Percentiles rank a stretch among this genome's conserved stretches.
phyloP scores from a whole-genome alignment of 2,888 invertebrate species.

The Melikaiella ostensackeni region DNA sequence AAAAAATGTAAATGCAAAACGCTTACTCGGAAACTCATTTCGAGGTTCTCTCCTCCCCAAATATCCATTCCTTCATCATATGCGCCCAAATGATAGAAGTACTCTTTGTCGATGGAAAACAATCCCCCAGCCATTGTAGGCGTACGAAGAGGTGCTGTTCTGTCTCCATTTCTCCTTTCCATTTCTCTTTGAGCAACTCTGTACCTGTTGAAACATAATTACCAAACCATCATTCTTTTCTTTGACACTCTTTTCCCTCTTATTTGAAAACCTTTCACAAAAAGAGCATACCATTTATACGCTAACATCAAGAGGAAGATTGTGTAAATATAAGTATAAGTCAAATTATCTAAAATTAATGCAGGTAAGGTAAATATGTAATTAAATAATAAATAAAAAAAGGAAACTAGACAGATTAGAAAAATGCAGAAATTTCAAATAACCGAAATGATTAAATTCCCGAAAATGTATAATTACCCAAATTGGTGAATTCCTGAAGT shows the following conservation, averaged over 20 bases:
- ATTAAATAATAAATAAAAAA: background rate
- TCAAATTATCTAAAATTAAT: background rate
- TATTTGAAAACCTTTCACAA: background rate
- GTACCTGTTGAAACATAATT: conserved; percentile 83
- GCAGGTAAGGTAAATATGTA: background rate
- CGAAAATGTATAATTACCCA: too few relatives aligned
- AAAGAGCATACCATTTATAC: background rate
- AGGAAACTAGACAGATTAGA: too few relatives aligned
- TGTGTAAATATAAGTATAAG: background rate
- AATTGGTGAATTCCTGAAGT: too few relatives aligned
- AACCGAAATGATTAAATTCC: too few relatives aligned
- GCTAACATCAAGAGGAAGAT: background rate
- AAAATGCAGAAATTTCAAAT: too few relatives aligned
- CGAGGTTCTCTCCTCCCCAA: conserved; percentile 98
- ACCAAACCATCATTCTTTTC: background rate
- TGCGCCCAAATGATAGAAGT: conserved; percentile 98
- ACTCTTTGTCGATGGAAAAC: conserved; percentile 95
- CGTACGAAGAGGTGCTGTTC: conserved; percentile 94
- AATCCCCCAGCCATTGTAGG: conserved; percentile 99
- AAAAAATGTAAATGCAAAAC: conserved; percentile 26
- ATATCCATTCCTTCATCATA: conserved; percentile 99
- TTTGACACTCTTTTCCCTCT: background rate
- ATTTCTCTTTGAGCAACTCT: conserved; percentile 98
- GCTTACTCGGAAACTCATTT: conserved; percentile 95
- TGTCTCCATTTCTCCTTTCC: conserved; percentile 93